Conservation (phyloP, 2,113 vertebrate genomes). For the Otis tarda region DNA sequence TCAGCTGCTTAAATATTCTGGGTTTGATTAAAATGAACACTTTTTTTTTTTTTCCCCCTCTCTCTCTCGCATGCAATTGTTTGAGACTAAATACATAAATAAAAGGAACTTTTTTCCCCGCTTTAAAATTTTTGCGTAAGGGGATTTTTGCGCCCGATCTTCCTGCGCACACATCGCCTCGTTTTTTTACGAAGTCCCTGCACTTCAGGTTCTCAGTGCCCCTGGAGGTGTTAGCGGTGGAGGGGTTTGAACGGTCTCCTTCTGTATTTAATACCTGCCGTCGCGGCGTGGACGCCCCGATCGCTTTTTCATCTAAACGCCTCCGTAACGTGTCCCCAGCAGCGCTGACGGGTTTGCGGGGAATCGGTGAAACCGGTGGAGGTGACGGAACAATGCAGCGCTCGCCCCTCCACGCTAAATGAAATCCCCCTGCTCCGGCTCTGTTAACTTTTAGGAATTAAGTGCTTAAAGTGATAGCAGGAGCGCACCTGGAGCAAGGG, state of each 20-base stretch:
- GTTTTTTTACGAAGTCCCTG: neutral
- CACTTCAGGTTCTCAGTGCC: fast-evolving
- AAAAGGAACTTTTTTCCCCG: neutral
- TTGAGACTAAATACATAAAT: neutral
- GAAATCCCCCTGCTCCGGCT: neutral
- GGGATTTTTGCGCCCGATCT: neutral
- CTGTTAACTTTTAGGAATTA: neutral
- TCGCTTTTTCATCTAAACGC: conserved; percentile 29
- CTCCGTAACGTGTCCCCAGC: conserved; percentile 38
- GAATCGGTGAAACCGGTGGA: neutral
- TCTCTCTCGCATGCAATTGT: fast-evolving
- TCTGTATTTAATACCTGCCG: conserved; percentile 20
- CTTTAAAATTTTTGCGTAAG: neutral
- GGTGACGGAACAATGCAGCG: neutral
- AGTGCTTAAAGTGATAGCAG: neutral
- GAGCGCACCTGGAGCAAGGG: neutral
- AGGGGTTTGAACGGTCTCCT: conserved; percentile 11
- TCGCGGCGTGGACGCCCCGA: neutral
- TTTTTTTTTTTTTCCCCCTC: too few relatives aligned
- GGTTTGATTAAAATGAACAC: neutral
- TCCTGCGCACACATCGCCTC: neutral
- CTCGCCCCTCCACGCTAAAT: fast-evolving
- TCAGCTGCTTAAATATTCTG: conserved; percentile 4
- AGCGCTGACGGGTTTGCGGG: conserved; percentile 18
- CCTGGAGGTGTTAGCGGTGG: neutral